Conservation (phyloP, 2,113 vertebrate species). For the Ardeotis arabs region DNA sequence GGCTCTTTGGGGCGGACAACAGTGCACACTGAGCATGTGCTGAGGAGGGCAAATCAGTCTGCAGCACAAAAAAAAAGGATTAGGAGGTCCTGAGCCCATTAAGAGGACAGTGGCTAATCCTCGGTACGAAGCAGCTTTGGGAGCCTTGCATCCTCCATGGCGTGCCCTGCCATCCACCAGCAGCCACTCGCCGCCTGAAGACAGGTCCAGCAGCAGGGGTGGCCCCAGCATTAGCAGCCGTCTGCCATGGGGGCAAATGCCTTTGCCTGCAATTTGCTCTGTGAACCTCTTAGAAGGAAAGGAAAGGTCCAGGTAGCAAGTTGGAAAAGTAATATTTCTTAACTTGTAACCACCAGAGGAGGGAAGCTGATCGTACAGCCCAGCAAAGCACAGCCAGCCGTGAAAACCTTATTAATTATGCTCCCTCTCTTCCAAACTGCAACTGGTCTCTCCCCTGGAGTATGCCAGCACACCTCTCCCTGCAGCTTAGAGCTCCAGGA, state of each 20-base stretch:
- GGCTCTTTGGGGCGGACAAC: background rate
- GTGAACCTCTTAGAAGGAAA: background rate
- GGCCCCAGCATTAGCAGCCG: background rate
- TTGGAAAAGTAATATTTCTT: background rate
- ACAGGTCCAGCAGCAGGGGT: background rate
- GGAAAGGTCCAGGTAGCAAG: background rate
- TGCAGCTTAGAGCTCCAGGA: background rate
- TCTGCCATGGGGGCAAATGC: background rate
- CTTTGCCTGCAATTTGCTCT: background rate
- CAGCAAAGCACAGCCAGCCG: background rate
- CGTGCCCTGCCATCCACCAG: background rate
- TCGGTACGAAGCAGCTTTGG: background rate
- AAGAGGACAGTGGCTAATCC: conserved; percentile 4
- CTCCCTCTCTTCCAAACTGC: background rate
- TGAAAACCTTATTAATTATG: background rate
- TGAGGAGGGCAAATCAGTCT: background rate
- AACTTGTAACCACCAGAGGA: background rate
- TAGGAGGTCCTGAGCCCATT: background rate
- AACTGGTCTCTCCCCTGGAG: background rate
- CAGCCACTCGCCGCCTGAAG: background rate
- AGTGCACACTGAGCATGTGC: rapidly evolving
- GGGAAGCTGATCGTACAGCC: background rate
- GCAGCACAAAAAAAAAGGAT: background rate
- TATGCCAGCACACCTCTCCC: background rate
- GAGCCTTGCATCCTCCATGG: background rate